Conservation (phyloP, 2,113 vertebrate genomes). For the Amblyopsis rosae region DNA sequence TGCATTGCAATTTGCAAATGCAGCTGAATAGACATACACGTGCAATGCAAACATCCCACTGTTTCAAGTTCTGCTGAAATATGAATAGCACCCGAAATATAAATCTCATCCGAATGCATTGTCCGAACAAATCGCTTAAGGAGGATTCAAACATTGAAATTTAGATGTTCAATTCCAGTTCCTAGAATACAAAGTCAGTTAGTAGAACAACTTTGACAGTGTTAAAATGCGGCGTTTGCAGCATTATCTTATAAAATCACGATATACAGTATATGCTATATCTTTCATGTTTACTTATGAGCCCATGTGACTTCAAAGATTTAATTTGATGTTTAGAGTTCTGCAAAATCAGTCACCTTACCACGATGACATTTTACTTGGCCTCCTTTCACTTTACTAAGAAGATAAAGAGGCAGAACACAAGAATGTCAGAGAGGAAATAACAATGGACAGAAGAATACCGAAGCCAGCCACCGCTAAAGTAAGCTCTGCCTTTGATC, state of each 20-base stretch:
- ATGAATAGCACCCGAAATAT: slow-evolving; percentile 6
- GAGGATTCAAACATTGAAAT: neutral
- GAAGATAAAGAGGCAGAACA: slow-evolving; percentile 2
- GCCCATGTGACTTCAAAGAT: slow-evolving; percentile 1
- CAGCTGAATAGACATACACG: neutral
- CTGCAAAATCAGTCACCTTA: neutral
- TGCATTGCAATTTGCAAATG: neutral
- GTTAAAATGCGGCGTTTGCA: neutral
- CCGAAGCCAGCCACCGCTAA: slow-evolving; percentile 20
- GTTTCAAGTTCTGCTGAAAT: slow-evolving; percentile 2
- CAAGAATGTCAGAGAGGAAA: neutral
- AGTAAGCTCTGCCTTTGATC: slow-evolving; percentile 35
- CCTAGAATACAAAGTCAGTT: neutral
- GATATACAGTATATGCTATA: neutral
- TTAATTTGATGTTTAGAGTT: slow-evolving; percentile 13
- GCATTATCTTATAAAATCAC: neutral
- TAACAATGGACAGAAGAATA: slow-evolving; percentile 1
- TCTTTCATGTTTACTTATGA: neutral
- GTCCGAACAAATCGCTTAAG: neutral
- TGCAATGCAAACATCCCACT: neutral
- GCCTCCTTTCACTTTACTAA: slow-evolving; percentile 5
- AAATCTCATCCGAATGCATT: slow-evolving; percentile 14
- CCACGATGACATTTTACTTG: neutral
- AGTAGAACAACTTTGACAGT: neutral
- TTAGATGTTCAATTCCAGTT: neutral